A percentile compares a stretch with the other conserved stretches of the same genome.
Conservation (phyloP, 2,797 vertebrate genomes). For the Tinamus major region DNA sequence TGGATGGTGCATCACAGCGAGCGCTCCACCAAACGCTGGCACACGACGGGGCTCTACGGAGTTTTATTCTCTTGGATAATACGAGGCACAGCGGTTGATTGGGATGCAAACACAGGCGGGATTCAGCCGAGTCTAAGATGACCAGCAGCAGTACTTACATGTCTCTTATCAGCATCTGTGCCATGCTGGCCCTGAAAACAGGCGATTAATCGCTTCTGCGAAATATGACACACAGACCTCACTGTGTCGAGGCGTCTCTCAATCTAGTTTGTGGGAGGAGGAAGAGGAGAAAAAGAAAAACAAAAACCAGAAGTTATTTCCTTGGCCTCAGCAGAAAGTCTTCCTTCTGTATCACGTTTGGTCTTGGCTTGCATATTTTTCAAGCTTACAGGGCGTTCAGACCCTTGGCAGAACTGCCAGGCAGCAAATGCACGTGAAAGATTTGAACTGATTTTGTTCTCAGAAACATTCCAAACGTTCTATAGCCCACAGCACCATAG, state of each 20-base stretch:
- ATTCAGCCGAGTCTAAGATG: background rate
- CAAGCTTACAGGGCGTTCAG: constrained; percentile 36
- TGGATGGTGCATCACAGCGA: background rate
- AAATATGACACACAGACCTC: constrained; percentile 93
- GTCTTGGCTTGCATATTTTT: constrained; percentile 11
- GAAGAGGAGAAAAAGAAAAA: constrained; percentile 10
- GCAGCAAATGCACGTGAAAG: background rate
- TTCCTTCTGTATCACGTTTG: background rate
- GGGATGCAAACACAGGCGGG: accelerated
- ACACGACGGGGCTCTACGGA: background rate
- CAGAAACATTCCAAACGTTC: background rate
- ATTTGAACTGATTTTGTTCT: background rate
- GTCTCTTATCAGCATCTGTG: constrained; percentile 92
- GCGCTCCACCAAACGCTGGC: background rate
- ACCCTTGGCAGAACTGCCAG: constrained; percentile 18
- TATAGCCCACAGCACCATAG: background rate
- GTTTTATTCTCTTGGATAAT: background rate
- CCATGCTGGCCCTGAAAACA: constrained; percentile 96
- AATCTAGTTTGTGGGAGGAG: constrained; percentile 78
- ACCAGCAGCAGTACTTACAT: constrained; percentile 80
- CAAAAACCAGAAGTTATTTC: constrained; percentile 24
- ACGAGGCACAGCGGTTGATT: background rate
- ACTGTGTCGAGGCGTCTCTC: constrained; percentile 95
- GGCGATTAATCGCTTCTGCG: constrained; percentile 89
- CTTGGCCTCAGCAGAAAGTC: constrained; percentile 38